These are phyloP conservation scores for Salarias fasciatus DNA, from an alignment of 2,797 vertebrate genomes.

Conservation along the genomic window DNA sequence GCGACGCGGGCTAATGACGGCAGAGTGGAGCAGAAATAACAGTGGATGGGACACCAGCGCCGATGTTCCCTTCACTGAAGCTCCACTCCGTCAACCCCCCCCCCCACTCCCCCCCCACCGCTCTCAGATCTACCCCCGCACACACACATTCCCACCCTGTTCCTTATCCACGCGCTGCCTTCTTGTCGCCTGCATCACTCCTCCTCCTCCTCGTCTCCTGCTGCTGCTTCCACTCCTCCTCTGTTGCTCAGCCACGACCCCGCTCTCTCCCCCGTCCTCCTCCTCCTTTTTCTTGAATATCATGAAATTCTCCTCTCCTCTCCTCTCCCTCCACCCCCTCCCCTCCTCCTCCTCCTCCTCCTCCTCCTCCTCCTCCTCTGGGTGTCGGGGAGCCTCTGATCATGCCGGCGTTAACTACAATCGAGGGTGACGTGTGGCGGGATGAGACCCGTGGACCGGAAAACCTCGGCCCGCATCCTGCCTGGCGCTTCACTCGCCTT, in stretches of 20 bases:
- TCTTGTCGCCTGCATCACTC: slow-evolving; percentile 52
- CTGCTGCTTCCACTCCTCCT: slow-evolving; percentile 15
- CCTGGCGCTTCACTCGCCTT: no score
- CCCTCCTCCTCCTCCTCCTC: slow-evolving; percentile 26
- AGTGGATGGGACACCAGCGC: slow-evolving; percentile 39
- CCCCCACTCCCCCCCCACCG: background rate
- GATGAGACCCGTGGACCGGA: slow-evolving; percentile 73
- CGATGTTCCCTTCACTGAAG: slow-evolving; percentile 50
- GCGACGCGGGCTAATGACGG: slow-evolving; percentile 60
- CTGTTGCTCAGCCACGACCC: slow-evolving; percentile 13
- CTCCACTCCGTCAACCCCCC: slow-evolving; percentile 33
- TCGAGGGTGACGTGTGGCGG: slow-evolving; percentile 70
- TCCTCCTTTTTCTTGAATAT: slow-evolving; percentile 9
- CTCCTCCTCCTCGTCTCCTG: slow-evolving; percentile 14
- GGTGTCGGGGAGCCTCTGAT: slow-evolving; percentile 67
- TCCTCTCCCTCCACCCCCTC: slow-evolving; percentile 5
- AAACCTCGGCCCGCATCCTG: slow-evolving; percentile 70
- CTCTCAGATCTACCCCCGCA: background rate
- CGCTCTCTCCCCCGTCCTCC: background rate
- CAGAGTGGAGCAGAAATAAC: slow-evolving; percentile 65
- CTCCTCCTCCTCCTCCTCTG: slow-evolving; percentile 38
- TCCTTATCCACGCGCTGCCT: slow-evolving; percentile 42
- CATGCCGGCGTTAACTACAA: slow-evolving; percentile 62
- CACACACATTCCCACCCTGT: slow-evolving; percentile 15
- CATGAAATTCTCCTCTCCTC: background rate